Evolutionary conservation across 1,140 invertebrate genomes (phyloP), one percentile per base, ranked within the genome.

Genomic region (Drosophila bocki): DNA sequence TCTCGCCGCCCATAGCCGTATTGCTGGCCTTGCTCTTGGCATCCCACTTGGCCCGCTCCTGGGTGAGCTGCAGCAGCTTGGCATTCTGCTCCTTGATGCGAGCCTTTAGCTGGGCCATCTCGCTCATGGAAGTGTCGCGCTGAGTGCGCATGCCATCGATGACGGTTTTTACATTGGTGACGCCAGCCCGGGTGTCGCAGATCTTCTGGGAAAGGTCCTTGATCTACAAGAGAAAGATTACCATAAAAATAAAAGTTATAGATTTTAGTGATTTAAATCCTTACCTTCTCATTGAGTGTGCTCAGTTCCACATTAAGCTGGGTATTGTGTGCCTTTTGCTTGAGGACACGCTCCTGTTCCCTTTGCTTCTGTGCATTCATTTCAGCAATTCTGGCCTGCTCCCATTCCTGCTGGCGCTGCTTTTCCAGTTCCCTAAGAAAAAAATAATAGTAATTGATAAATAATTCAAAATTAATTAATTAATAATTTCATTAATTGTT

Each of bases 71-170:
- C 11, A 98, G 93, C 64, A 98, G 94, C 83, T 96, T 95, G 7
- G 96, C 95, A 92, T 97, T 98, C 80, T 98, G 95, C 83, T 98
- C 97, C 82, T 97, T 97, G 1, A 98, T 94, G 84, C 95, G 95
- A 44, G 95, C 95, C 91, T 99, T 99, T 5, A 99, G 94, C 48
- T 96, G 95, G 13, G 97, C 95, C 95, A 99, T 98, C 83, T 98
- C 97, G 56, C 96, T 95, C 93, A 99, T 95, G 78, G 98, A 98
- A 1, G 96, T 94, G 92, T 99, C 99, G 39, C 99, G 94, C 29
- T 97, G 97, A 0, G 95, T 95, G 56, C 98, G 94, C 99, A 99
- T 99, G 6, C 97, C 96, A 94, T 99, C 99, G 75, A 99, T 99
- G 26, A 97, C 98, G 3, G 96, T 95, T 93, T 99, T 99, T 0